These are phyloP conservation scores for Brachypodius melanocephalos DNA, from an alignment of 2,113 vertebrate species.

Conservation along the genomic window DNA sequence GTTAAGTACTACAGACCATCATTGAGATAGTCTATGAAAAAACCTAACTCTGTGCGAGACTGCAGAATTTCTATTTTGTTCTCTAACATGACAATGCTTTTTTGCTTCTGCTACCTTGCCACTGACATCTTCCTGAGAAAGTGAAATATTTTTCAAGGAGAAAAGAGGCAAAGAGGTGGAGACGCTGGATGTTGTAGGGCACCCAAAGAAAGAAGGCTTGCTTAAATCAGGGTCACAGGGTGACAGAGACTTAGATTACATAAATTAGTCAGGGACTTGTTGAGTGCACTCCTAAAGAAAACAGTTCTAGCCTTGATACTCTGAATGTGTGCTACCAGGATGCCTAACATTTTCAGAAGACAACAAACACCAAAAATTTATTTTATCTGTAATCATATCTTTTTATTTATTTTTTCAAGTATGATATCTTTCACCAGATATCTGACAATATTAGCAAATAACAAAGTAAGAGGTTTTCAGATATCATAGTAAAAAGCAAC, in stretches of 20 bases:
- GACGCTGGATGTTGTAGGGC: background rate
- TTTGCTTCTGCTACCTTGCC: background rate
- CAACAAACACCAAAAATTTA: background rate
- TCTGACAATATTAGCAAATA: background rate
- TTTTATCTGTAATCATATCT: background rate
- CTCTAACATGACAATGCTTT: background rate
- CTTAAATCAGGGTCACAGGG: background rate
- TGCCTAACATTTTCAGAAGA: background rate
- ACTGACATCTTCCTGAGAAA: background rate
- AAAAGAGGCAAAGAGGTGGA: background rate
- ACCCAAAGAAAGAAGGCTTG: background rate
- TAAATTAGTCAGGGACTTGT: background rate
- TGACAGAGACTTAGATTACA: background rate
- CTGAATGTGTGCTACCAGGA: background rate
- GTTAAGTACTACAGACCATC: background rate
- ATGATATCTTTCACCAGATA: background rate
- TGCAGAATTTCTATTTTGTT: background rate
- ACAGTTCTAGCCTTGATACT: background rate
- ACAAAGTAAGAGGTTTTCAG: background rate
- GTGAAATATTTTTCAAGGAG: background rate
- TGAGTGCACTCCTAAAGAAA: background rate
- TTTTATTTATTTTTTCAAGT: background rate
- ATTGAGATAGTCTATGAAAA: background rate
- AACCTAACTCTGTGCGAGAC: background rate
- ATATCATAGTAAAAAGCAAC: background rate